Percentiles rank a stretch among this genome's conserved stretches.
These are phyloP conservation scores for Chunga burmeisteri DNA, from an alignment of 2,113 vertebrate species.

Conservation along the genomic window DNA sequence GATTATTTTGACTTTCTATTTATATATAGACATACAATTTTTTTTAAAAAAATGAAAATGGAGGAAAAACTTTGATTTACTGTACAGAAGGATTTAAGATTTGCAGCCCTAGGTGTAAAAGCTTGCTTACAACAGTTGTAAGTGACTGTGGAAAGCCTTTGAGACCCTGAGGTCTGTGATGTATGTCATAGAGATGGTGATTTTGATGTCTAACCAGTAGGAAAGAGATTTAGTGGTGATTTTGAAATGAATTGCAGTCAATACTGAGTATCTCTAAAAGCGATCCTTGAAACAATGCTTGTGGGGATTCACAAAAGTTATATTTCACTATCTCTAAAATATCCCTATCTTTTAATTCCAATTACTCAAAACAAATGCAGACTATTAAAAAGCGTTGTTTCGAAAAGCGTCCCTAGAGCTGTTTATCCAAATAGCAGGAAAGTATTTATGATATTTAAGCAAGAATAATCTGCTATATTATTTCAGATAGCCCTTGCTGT, in stretches of 20 bases:
- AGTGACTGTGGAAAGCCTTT: neutral
- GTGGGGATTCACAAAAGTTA: neutral
- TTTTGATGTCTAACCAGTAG: neutral
- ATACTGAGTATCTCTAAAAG: neutral
- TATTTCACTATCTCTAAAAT: neutral
- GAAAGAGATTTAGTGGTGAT: neutral
- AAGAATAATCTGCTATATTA: neutral
- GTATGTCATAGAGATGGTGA: neutral
- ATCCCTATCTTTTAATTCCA: neutral
- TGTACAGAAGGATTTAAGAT: neutral
- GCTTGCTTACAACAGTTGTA: neutral
- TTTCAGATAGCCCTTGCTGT: neutral
- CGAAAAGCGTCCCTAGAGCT: neutral
- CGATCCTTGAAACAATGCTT: neutral
- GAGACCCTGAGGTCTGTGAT: neutral
- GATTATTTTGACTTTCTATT: neutral
- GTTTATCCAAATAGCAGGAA: neutral
- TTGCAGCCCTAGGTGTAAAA: neutral
- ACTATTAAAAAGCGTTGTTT: neutral
- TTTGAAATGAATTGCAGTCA: neutral
- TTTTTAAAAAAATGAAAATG: neutral
- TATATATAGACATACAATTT: neutral
- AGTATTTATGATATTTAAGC: neutral
- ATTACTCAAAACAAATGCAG: neutral
- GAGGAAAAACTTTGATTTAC: neutral